phyloP scores from a whole-genome alignment of 2,797 vertebrate species.

The Takifugu rubripes region DNA sequence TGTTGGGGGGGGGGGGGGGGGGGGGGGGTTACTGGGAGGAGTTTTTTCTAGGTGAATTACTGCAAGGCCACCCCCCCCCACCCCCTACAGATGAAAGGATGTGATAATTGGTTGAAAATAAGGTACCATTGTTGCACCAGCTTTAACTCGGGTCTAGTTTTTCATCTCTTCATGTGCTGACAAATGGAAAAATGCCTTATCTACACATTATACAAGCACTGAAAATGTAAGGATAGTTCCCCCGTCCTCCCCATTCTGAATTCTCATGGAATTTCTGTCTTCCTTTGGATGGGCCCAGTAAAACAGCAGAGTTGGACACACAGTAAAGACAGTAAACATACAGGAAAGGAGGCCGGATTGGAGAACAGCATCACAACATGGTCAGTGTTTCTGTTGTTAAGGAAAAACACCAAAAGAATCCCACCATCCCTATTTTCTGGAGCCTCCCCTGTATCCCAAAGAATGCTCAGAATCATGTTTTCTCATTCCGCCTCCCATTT shows the following conservation, averaged over 20 bases:
- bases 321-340: too few relatives aligned
- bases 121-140: conserved; percentile 6
- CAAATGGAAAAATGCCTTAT: background rate
- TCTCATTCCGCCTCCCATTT: conserved; percentile 24
- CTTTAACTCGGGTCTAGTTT: conserved; percentile 11
- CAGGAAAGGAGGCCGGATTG: too few relatives aligned
- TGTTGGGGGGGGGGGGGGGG: conserved; percentile 1
- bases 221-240: background rate
- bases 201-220: background rate
- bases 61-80: conserved; percentile 14
- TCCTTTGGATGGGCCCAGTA: too few relatives aligned
- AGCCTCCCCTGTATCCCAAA: too few relatives aligned
- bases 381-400: too few relatives aligned
- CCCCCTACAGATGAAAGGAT: conserved; percentile 42
- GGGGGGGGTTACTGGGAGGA: conserved; percentile 3
- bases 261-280: too few relatives aligned
- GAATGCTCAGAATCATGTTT: too few relatives aligned
- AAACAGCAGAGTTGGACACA: too few relatives aligned
- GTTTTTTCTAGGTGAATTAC: conserved; percentile 17
- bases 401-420: too few relatives aligned
- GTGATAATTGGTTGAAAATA: conserved; percentile 46
- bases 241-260: too few relatives aligned
- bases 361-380: too few relatives aligned
- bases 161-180: conserved; percentile 26
- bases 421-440: too few relatives aligned